phyloP scores from a whole-genome alignment of 2,888 invertebrate genomes.

The Yponomeuta cagnagella region DNA sequence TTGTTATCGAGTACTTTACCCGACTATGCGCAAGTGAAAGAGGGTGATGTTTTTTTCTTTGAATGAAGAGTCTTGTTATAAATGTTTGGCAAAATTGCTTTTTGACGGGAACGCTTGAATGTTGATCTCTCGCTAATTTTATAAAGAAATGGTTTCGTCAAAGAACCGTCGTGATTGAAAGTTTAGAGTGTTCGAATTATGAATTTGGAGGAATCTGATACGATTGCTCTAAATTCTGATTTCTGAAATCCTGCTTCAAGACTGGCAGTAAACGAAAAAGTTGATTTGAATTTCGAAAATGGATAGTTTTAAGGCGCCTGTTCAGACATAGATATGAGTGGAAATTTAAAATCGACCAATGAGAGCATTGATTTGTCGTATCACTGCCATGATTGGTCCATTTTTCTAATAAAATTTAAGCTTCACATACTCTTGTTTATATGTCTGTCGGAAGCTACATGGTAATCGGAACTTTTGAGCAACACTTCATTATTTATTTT shows the following conservation, averaged over 20 bases:
- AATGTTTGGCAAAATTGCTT: slow-evolving; percentile 11
- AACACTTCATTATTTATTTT: slow-evolving; percentile 47
- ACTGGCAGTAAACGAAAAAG: slow-evolving; percentile 58
- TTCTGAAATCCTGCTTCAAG: slow-evolving; percentile 31
- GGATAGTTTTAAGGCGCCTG: slow-evolving; percentile 64
- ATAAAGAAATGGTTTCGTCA: slow-evolving; percentile 9
- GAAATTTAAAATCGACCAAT: slow-evolving; percentile 65
- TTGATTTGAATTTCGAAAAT: slow-evolving; percentile 47
- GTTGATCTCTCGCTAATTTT: slow-evolving; percentile 5
- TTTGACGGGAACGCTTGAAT: slow-evolving; percentile 10
- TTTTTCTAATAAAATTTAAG: slow-evolving; percentile 51
- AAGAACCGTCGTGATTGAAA: not conserved
- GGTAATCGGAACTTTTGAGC: slow-evolving; percentile 69
- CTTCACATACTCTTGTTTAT: slow-evolving; percentile 68
- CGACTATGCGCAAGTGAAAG: too few species aligned
- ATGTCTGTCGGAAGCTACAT: slow-evolving; percentile 72
- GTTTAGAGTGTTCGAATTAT: slow-evolving; percentile 52
- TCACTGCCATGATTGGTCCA: slow-evolving; percentile 75
- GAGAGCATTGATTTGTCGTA: slow-evolving; percentile 61
- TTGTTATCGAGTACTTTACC: slow-evolving; percentile 5
- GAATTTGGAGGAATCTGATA: not conserved
- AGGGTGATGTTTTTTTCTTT: too few species aligned
- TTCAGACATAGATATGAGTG: slow-evolving; percentile 68
- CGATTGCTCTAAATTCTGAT: too few species aligned
- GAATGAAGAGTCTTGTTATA: not conserved